Percentiles rank a stretch among this genome's conserved stretches.
Evolutionary conservation across 2,113 vertebrate genomes (phyloP).

Genomic region (Gambusia affinis): DNA sequence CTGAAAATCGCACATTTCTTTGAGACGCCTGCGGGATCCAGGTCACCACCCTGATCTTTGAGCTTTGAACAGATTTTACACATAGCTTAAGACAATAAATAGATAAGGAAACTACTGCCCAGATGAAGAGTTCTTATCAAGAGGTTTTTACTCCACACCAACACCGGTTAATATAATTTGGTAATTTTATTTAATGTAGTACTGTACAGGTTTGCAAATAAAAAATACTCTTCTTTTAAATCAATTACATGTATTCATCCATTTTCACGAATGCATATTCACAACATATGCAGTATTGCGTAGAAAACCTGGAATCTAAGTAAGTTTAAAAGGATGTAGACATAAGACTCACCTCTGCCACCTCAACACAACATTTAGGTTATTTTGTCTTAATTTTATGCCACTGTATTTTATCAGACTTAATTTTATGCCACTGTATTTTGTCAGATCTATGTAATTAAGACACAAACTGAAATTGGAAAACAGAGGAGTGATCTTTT

Average conservation of each 20-base stretch:
- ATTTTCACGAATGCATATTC: too few species aligned
- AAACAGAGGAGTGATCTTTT: conserved; percentile 8
- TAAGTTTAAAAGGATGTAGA: too few species aligned
- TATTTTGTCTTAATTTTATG: background rate
- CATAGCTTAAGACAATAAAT: background rate
- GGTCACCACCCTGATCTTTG: background rate
- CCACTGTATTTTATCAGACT: too few species aligned
- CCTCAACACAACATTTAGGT: background rate
- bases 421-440: too few species aligned
- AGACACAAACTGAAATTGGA: background rate
- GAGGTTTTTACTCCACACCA: background rate
- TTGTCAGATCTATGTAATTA: too few species aligned
- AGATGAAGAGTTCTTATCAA: background rate
- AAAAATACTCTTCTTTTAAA: background rate
- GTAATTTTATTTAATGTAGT: background rate
- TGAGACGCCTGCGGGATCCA: too few species aligned
- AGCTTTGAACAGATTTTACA: background rate
- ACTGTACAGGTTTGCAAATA: background rate
- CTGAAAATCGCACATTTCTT: too few species aligned
- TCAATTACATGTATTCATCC: background rate
- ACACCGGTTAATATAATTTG: background rate
- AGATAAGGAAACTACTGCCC: background rate
- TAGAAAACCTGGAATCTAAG: too few species aligned
- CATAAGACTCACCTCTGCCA: too few species aligned
- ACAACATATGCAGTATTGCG: too few species aligned